Evolutionary conservation across 2,113 vertebrate species (phyloP).

Genomic region (Glaucomys volans): DNA sequence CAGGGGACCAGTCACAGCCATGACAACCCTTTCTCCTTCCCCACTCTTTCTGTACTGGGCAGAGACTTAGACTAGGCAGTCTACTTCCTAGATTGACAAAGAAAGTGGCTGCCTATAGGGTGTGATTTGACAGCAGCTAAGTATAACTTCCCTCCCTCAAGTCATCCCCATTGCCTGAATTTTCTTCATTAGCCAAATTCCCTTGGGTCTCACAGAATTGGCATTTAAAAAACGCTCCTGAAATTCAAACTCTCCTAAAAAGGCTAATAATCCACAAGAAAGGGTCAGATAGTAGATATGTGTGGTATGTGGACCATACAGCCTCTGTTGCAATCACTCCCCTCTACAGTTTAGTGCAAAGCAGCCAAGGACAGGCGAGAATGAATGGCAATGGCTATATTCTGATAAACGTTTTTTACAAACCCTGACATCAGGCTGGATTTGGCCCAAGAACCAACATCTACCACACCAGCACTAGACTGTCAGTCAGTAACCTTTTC

Average conservation of each 20-base stretch:
- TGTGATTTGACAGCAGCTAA: not conserved
- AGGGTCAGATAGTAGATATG: not conserved
- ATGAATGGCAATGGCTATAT: not conserved
- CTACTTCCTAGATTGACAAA: not conserved
- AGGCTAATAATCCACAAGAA: not conserved
- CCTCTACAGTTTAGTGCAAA: not conserved
- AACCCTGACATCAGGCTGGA: not conserved
- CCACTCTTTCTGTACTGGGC: fast-evolving
- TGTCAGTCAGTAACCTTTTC: slow-evolving; percentile 1
- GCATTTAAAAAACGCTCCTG: not conserved
- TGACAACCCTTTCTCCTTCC: not conserved
- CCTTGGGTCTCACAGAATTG: not conserved
- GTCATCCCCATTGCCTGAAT: not conserved
- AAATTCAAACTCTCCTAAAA: not conserved
- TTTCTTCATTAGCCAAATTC: not conserved
- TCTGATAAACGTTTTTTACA: not conserved
- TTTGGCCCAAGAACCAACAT: not conserved
- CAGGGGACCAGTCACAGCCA: fast-evolving
- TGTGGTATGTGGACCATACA: not conserved
- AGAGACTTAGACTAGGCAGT: not conserved
- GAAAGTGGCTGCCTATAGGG: not conserved
- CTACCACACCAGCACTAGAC: not conserved
- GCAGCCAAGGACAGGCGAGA: not conserved
- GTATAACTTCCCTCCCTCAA: not conserved
- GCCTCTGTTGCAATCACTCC: not conserved